These are phyloP conservation scores for Mixornis gularis DNA, from an alignment of 2,113 vertebrate genomes.

Conservation along the genomic window DNA sequence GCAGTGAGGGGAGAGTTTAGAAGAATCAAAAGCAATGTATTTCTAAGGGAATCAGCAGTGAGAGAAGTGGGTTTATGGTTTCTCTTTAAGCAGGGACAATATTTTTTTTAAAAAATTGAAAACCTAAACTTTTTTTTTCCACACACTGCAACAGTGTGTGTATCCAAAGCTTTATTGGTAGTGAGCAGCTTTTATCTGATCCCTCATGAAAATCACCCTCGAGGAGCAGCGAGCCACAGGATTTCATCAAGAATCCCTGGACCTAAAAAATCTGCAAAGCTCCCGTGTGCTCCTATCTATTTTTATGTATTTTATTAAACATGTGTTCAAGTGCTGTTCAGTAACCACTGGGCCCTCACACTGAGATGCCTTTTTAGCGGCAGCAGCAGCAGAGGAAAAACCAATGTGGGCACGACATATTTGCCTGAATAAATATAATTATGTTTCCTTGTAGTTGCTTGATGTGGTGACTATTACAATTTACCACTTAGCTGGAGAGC, in stretches of 20 bases:
- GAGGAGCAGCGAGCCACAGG: neutral
- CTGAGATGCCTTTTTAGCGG: neutral
- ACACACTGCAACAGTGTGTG: rapidly evolving
- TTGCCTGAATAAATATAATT: neutral
- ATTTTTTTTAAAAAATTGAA: neutral
- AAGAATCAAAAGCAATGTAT: neutral
- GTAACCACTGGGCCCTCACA: neutral
- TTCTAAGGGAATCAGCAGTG: neutral
- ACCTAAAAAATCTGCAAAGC: neutral
- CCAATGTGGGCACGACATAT: neutral
- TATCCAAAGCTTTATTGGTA: neutral
- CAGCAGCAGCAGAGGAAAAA: neutral
- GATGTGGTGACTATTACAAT: neutral
- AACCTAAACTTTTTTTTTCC: neutral
- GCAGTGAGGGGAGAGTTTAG: neutral
- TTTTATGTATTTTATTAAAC: neutral
- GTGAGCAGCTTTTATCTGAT: neutral
- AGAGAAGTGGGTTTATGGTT: neutral
- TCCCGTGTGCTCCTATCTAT: neutral
- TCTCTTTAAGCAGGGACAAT: neutral
- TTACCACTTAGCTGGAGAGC: neutral
- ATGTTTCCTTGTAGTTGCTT: neutral
- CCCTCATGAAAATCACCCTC: neutral
- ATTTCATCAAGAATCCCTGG: neutral
- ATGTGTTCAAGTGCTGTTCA: neutral